Conservation (phyloP, 2,113 vertebrate species). For the Epinephelus lanceolatus region DNA sequence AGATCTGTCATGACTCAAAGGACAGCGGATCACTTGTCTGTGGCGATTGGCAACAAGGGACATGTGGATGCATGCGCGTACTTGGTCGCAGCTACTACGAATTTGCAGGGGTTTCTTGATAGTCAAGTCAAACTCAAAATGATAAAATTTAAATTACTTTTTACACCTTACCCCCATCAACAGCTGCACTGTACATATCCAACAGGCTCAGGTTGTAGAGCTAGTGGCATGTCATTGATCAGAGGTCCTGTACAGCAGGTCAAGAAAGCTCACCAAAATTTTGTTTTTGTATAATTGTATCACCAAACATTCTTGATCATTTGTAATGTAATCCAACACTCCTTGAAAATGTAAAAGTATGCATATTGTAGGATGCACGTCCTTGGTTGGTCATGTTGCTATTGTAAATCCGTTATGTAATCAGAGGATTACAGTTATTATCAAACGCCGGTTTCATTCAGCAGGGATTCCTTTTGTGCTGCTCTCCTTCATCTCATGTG, state of each 20-base stretch:
- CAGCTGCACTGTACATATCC: conserved; percentile 9
- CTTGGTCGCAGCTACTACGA: too few relatives aligned
- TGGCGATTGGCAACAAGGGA: too few relatives aligned
- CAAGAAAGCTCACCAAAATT: conserved; percentile 20
- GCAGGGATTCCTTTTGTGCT: conserved; percentile 37
- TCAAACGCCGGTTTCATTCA: conserved; percentile 38
- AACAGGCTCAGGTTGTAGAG: conserved; percentile 5
- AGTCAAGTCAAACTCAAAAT: neutral
- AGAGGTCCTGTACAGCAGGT: conserved; percentile 16
- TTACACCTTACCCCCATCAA: conserved; percentile 8
- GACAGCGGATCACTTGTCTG: too few relatives aligned
- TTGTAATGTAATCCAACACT: conserved; percentile 26
- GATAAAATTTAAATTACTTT: conserved; percentile 1
- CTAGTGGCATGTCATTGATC: neutral
- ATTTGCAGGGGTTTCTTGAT: neutral
- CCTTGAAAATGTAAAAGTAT: conserved; percentile 5
- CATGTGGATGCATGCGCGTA: too few relatives aligned
- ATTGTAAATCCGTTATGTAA: conserved; percentile 30
- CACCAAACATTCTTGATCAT: conserved; percentile 22
- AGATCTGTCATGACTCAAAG: too few relatives aligned
- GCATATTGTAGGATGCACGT: conserved; percentile 33
- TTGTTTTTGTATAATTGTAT: conserved; percentile 7
- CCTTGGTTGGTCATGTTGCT: conserved; percentile 25
- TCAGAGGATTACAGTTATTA: conserved; percentile 30
- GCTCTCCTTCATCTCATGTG: conserved; percentile 28